phyloP scores from a whole-genome alignment of 2,888 invertebrate genomes.

The Meiosimyza platycephala region DNA sequence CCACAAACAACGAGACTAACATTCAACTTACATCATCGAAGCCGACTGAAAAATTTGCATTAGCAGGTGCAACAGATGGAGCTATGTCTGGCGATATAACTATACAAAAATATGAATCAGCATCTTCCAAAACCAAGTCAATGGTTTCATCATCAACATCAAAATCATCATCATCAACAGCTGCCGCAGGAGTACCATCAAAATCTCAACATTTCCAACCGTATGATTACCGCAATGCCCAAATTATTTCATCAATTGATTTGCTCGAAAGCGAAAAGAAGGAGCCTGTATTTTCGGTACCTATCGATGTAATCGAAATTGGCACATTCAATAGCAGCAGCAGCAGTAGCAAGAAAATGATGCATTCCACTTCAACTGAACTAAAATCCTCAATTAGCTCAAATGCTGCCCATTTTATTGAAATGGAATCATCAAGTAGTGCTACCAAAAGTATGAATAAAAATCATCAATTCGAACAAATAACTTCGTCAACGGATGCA shows the following conservation, averaged over 20 bases:
- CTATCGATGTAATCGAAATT: conserved; percentile 61
- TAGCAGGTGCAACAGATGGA: too few species aligned
- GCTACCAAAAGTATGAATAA: conserved; percentile 17
- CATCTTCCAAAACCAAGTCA: conserved; percentile 1
- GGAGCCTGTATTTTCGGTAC: conserved; percentile 62
- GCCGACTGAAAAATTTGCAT: too few species aligned
- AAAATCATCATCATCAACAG: background rate
- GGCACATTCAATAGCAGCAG: conserved; percentile 47
- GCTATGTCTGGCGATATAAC: too few species aligned
- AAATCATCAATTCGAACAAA: conserved; percentile 7
- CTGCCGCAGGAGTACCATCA: background rate
- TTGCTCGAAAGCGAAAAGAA: conserved; percentile 59
- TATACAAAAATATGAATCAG: conserved; percentile 1
- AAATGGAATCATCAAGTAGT: conserved; percentile 50
- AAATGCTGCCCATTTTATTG: conserved; percentile 40
- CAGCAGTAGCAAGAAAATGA: conserved; percentile 52
- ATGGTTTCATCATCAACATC: background rate
- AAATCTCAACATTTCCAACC: conserved; percentile 10
- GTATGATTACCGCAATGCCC: conserved; percentile 43
- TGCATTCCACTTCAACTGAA: conserved; percentile 43
- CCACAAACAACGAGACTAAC: too few species aligned
- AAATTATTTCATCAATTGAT: conserved; percentile 61
- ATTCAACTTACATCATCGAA: too few species aligned
- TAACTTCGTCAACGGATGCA: background rate
- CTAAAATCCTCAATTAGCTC: conserved; percentile 41